Percentiles rank a stretch among this genome's conserved stretches.
Conservation (phyloP, 2,797 vertebrate species). For the Gymnoscopelus microlampas region DNA sequence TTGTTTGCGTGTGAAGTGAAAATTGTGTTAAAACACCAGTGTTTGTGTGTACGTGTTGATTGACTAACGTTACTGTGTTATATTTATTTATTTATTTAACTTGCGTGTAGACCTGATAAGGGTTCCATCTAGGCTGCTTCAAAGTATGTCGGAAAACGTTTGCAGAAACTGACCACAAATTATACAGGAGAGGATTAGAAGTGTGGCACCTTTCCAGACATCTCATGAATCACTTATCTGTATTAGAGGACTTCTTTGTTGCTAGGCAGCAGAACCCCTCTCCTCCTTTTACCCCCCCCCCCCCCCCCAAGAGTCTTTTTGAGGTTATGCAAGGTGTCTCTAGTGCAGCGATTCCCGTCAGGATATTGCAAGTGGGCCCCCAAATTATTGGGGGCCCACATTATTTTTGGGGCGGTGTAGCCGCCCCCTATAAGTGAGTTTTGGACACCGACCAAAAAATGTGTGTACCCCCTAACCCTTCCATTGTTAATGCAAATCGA, state of each 20-base stretch:
- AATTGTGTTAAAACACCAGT: neutral
- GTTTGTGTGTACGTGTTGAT: neutral
- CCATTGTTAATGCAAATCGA: too few relatives aligned
- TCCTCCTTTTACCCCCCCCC: constrained; percentile 26
- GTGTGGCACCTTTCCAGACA: constrained; percentile 45
- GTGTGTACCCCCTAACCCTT: too few relatives aligned
- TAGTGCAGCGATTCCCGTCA: too few relatives aligned
- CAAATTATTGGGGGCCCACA: too few relatives aligned
- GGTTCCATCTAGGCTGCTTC: constrained; percentile 5
- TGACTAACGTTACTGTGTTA: neutral
- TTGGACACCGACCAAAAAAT: too few relatives aligned
- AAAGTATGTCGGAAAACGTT: constrained; percentile 4
- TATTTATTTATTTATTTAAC: constrained; percentile 1
- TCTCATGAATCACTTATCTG: constrained; percentile 55
- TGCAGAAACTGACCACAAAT: neutral
- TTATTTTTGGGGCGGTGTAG: too few relatives aligned
- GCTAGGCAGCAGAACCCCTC: constrained; percentile 71
- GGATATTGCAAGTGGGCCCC: too few relatives aligned
- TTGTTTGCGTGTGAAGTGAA: neutral
- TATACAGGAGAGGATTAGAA: constrained; percentile 20
- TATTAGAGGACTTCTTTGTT: constrained; percentile 66
- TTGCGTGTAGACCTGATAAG: neutral
- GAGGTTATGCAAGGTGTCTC: constrained; percentile 38
- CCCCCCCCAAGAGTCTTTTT: neutral
- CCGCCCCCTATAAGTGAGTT: too few relatives aligned